Evolutionary conservation across 2,888 invertebrate genomes (phyloP).

Genomic region (Drosophila nr. fundita): DNA sequence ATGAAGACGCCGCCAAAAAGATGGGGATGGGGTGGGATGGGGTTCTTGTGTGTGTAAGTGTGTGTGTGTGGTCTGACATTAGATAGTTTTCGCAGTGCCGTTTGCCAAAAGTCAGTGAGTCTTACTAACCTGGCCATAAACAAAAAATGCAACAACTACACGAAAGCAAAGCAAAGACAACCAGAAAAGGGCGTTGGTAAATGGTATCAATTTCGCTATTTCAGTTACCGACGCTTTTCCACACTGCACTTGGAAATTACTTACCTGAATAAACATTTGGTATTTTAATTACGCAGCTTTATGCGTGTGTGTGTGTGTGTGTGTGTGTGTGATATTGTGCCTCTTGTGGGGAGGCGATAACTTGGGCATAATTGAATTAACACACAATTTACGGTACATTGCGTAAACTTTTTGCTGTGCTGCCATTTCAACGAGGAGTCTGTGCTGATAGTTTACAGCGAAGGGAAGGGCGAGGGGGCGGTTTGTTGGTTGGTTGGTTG

Average conservation of each 20-base stretch:
- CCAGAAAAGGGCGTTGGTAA: conserved; percentile 26
- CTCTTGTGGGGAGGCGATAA: conserved; percentile 55
- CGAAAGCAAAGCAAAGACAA: conserved; percentile 9
- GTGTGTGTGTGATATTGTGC: conserved; percentile 18
- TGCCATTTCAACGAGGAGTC: conserved; percentile 24
- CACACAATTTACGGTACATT: conserved; percentile 82
- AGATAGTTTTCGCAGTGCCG: conserved; percentile 67
- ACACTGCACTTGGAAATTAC: conserved; percentile 76
- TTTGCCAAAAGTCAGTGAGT: conserved; percentile 71
- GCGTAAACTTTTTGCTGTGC: conserved; percentile 72
- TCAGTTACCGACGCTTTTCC: conserved; percentile 53
- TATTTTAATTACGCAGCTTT: conserved; percentile 80
- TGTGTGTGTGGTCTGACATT: conserved; percentile 54
- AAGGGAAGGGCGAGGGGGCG: neutral
- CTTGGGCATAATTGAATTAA: conserved; percentile 80
- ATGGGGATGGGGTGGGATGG: neutral
- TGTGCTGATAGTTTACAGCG: conserved; percentile 19
- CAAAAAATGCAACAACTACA: conserved; percentile 39
- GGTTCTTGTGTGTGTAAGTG: neutral
- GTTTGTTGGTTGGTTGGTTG: neutral
- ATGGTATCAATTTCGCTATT: conserved; percentile 74
- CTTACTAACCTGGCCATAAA: conserved; percentile 61
- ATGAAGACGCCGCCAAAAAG: conserved; percentile 47
- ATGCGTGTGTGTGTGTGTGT: conserved; percentile 10
- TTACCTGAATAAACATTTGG: conserved; percentile 83